A percentile compares a stretch with the other conserved stretches of the same genome.
Conservation (phyloP, 1,140 invertebrate genomes). For the Akabosia matsudoensis region DNA sequence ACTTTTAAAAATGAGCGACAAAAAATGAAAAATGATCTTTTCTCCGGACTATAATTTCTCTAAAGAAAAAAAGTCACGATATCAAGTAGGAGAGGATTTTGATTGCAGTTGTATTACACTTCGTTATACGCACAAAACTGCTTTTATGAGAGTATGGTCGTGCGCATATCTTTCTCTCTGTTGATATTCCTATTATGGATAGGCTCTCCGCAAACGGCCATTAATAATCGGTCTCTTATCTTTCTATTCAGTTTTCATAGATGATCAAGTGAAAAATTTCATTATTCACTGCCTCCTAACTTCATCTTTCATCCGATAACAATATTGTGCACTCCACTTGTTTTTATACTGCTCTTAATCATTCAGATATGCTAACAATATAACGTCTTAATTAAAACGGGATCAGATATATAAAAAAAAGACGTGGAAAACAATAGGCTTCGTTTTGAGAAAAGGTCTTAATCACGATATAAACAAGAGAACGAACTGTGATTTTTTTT, state of each 20-base stretch:
- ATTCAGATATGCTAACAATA: not conserved
- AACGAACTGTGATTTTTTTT: not conserved
- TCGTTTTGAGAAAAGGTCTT: not conserved
- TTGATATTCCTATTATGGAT: not conserved
- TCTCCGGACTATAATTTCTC: not conserved
- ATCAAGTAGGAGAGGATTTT: not conserved
- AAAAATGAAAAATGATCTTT: not conserved
- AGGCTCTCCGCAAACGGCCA: not conserved
- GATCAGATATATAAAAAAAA: not conserved
- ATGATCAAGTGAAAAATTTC: not conserved
- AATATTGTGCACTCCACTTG: not conserved
- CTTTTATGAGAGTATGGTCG: not conserved
- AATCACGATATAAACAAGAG: not conserved
- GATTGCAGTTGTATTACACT: not conserved
- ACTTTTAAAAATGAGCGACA: not conserved
- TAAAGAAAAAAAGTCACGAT: not conserved
- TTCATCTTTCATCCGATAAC: not conserved
- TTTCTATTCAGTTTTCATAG: not conserved
- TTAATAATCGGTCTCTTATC: not conserved
- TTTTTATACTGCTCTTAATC: not conserved
- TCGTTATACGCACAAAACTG: not conserved
- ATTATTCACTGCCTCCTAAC: not conserved
- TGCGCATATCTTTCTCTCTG: not conserved
- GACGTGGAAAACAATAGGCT: not conserved
- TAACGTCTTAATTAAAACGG: conserved; percentile 19